Evolutionary conservation across 2,797 vertebrate genomes (phyloP), one percentile per base, ranked within the genome.

Genomic region (Mionectes olivaceus): DNA sequence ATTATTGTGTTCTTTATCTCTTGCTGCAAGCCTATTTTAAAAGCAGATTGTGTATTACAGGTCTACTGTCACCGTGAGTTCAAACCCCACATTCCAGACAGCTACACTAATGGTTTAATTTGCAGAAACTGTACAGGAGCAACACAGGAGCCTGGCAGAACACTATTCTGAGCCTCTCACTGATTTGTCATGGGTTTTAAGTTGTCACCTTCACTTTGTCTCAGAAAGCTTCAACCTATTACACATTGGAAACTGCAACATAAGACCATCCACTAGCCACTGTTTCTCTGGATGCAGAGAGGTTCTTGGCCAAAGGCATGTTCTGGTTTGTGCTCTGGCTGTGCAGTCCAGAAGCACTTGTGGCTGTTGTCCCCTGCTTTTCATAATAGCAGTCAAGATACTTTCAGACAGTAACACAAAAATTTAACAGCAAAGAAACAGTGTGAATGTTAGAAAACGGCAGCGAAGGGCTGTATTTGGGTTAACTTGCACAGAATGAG

Each of bases 371-470:
- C 35, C 21, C 9, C 10, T 32, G 11, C 13, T 78, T 60, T 82
- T 65, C 3, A 1, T 19, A 82, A 59, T 0, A 79, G 8, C 16
- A 33, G 9, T 27, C 21, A 22, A 63, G 7, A 30, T 11, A 49
- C 6, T 63, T 88, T n/a, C 57, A 47, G 28, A 23, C 25, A 50
- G 44, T 22, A 89, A 37, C 7, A 71, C 2, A 59, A 74, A 73
- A 43, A 33, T 9, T 19, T 33, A 70, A 64, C 35, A 57, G 13
- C 30, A 73, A 65, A 81, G 46, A 61, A 64, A 25, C 1, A 7
- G 9, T 8, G 11, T 10, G 3, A 78, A 73, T 8, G 8, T 69
- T 49, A 71, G 23, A 67, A 39, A 27, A 35, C 19, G 23, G 65
- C 9, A 47, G 9, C 10, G 25, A 83, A 76, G n/a, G 10, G 15